Evolutionary conservation across 2,888 invertebrate species (phyloP).

Genomic region (Drosophila buzzatii): DNA sequence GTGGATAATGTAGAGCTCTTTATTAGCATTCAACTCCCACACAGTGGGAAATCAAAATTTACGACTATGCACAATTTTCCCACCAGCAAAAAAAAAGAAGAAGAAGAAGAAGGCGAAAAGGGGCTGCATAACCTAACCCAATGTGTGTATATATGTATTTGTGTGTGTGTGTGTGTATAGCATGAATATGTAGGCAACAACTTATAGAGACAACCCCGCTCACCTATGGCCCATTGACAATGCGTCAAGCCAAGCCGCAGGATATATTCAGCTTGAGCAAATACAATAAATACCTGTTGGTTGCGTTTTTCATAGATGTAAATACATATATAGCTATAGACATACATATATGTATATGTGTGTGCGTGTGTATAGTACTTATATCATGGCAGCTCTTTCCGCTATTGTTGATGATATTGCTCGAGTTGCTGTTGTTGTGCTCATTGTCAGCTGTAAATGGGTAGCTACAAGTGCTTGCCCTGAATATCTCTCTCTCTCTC

Average conservation of each 20-base stretch:
- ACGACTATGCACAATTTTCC: constrained; percentile 65
- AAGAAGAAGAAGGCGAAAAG: neutral
- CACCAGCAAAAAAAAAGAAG: constrained; percentile 40
- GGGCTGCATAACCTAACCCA: constrained; percentile 28
- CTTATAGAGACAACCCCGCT: constrained; percentile 40
- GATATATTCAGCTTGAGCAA: constrained; percentile 77
- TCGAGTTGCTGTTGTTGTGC: constrained; percentile 31
- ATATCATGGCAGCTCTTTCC: constrained; percentile 54
- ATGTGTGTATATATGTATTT: neutral
- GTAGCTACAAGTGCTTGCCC: constrained; percentile 65
- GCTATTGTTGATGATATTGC: constrained; percentile 66
- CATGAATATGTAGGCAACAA: neutral
- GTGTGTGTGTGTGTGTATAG: neutral
- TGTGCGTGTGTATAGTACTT: constrained; percentile 36
- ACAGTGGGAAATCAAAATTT: constrained; percentile 62
- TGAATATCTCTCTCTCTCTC: constrained; percentile 8
- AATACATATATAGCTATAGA: neutral
- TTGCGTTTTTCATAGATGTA: constrained; percentile 46
- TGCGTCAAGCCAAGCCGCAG: constrained; percentile 77
- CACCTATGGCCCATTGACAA: constrained; percentile 67
- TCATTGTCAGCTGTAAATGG: constrained; percentile 59
- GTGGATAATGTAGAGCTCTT: constrained; percentile 31
- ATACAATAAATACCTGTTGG: constrained; percentile 80
- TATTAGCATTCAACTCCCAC: constrained; percentile 64
- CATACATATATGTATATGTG: neutral